Evolutionary conservation across 2,888 invertebrate species (phyloP), one percentile per base, ranked within the genome.

Genomic region (Pelosia muscerda): DNA sequence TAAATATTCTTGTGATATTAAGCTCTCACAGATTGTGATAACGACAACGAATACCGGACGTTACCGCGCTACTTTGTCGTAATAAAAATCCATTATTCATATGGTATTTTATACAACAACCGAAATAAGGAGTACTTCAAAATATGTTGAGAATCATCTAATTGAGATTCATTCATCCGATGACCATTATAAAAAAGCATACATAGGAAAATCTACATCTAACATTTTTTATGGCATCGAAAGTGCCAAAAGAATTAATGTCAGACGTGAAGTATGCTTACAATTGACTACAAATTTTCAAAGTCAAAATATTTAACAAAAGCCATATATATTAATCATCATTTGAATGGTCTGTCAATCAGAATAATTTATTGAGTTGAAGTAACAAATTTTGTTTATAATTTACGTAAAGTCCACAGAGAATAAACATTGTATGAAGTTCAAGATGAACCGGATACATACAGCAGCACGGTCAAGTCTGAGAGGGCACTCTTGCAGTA

Each of bases 241-340:
- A 68, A 49, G 64, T 68, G 60, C 26, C 54, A 64, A 64, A 56
- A 65, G 59, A 42, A 69, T 69, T 53, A 62, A 53, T 54, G 65
- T 56, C 54, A 64, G 28, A 10, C 15, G 5, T 53, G 38, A 56
- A 60, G 26, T 42, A 26, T 22, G 15, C 53, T 38, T 25, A 42
- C 34, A 55, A 42, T 68, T n/a, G 57, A 19, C 31, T 57, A 57
- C n/a, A 57, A 55, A 26, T 26, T 57, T 57, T 57, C 19, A 6
- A 10, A 73, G 69, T 79, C 77, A 70, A 72, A 79, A 81, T 72
- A 76, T 76, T 71, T 79, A 67, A 38, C 49, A 70, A 79, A 68
- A 68, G 56, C 38, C 23, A 23, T 31, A n/a, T 38, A 28, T 28
- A 59, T 60, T 65, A 66, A 76, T 76, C 74, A 64, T 69, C 71